Evolutionary conservation across 2,888 invertebrate genomes (phyloP).

Genomic region (Arge pagana): DNA sequence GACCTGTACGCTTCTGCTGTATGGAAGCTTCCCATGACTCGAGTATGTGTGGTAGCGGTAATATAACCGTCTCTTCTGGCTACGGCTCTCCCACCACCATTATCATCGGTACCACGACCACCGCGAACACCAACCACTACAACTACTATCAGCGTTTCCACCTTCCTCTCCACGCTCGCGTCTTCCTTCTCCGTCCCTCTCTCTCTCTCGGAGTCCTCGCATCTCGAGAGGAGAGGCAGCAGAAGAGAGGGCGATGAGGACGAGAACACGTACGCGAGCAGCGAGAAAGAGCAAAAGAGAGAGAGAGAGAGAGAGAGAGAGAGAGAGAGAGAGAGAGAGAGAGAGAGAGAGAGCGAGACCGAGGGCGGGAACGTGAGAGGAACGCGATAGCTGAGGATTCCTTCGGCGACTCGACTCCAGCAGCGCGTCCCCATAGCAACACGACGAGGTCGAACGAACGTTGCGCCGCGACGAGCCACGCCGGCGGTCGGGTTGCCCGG

Average conservation of each 20-base stretch:
- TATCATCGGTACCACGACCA: constrained; percentile 1
- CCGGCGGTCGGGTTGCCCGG: constrained; percentile 8
- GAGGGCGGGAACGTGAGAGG: constrained; percentile 17
- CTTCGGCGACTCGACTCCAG: constrained; percentile 13
- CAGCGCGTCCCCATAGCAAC: constrained; percentile 20
- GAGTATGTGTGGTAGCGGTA: constrained; percentile 23
- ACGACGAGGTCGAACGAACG: constrained; percentile 17
- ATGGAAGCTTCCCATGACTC: constrained; percentile 15
- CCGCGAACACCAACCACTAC: not conserved
- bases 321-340: not conserved
- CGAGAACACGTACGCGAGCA: not conserved
- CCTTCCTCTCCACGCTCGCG: too few species aligned
- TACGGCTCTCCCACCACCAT: constrained; percentile 12
- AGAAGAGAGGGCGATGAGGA: not conserved
- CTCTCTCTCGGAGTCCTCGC: too few species aligned
- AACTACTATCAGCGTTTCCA: too few species aligned
- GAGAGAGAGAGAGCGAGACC: constrained; percentile 3
- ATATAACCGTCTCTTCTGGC: constrained; percentile 24
- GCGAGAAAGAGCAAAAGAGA: not conserved
- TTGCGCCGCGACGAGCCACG: not conserved
- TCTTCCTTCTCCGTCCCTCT: too few species aligned
- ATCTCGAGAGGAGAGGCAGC: too few species aligned
- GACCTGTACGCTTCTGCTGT: constrained; percentile 3
- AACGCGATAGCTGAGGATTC: constrained; percentile 22
- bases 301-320: not conserved